Conservation (phyloP, 2,113 vertebrate species). For the Bucco capensis region DNA sequence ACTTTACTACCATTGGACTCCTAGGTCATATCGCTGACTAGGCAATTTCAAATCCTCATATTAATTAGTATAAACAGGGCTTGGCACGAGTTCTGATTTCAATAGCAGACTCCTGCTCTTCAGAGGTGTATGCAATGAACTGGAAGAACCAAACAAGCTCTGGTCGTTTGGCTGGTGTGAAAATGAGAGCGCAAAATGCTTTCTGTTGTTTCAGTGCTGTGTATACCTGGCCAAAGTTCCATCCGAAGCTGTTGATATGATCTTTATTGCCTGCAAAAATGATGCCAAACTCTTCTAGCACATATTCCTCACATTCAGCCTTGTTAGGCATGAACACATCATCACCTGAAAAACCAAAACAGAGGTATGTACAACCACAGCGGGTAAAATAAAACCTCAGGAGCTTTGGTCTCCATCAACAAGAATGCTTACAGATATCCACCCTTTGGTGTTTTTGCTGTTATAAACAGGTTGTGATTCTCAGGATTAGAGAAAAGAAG, state of each 20-base stretch:
- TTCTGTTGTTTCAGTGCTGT: background rate
- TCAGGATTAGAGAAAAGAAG: background rate
- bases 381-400: background rate
- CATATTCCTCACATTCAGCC: slow-evolving; percentile 78
- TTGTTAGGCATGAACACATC: slow-evolving; percentile 75
- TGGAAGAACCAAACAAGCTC: background rate
- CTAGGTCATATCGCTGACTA: background rate
- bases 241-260: slow-evolving; percentile 65
- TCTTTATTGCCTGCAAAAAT: slow-evolving; percentile 75
- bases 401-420: background rate
- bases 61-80: background rate
- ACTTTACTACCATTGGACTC: background rate
- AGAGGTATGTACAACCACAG: background rate
- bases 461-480: background rate
- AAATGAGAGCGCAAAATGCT: background rate
- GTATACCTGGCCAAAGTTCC: slow-evolving; percentile 86
- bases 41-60: background rate
- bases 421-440: background rate
- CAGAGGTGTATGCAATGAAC: background rate
- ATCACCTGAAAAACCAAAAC: slow-evolving; percentile 75
- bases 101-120: background rate
- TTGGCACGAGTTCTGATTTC: background rate
- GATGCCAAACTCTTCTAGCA: slow-evolving; percentile 81
- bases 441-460: background rate
- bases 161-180: background rate